Base-by-base conservation (phyloP, 1,140 invertebrate genomes). In the Stratiolaelaps scimitus region DNA sequence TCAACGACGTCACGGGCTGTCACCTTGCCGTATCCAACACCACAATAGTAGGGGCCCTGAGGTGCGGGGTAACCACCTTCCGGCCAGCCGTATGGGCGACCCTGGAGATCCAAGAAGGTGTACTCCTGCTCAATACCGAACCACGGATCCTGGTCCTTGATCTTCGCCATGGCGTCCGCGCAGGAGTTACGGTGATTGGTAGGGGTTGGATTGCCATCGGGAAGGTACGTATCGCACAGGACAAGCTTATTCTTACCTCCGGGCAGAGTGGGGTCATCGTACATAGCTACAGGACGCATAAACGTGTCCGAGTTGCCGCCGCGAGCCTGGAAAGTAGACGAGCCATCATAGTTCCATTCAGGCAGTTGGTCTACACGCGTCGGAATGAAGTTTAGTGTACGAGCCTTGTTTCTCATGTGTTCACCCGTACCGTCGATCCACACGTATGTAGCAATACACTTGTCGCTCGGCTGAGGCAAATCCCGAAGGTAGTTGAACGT, bases 381-480 rank as follows among this genome's bases (percentile, higher is more conserved):
- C 1, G 72, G 72, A 23, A 71, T 67, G 19, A 71, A 70, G 28
- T 66, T 45, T 6, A 73, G 64, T 0, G 92, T 95, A 68, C 86
- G 81, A 17, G 90, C 91, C 75, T 97, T 97, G 73, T 84, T 83
- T 67, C 93, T 79, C 2, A 96, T 72, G 67, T 85, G 81, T 76
- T 95, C 89, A 1, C 89, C 89, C 1, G 87, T 87, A 1, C 92
- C 93, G 75, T 97, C 93, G 67, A 97, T 91, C 93, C 93, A 97
- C 43, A 97, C 82, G 76, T 97, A 97, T 69, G 87, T 90, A 0
- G 84, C 86, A 72, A 89, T 84, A 43, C 88, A 80, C 72, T 82
- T 81, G 67, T 88, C 81, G 1, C 85, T 84, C 0, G 87, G 86
- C 67, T 88, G 81, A 0, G 84, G 84, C 46, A 93, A 77, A 60